A percentile compares a stretch with the other conserved stretches of the same genome.
These are phyloP conservation scores for Sinotaia quadrata DNA, from an alignment of 2,888 invertebrate species.

Conservation along the genomic window DNA sequence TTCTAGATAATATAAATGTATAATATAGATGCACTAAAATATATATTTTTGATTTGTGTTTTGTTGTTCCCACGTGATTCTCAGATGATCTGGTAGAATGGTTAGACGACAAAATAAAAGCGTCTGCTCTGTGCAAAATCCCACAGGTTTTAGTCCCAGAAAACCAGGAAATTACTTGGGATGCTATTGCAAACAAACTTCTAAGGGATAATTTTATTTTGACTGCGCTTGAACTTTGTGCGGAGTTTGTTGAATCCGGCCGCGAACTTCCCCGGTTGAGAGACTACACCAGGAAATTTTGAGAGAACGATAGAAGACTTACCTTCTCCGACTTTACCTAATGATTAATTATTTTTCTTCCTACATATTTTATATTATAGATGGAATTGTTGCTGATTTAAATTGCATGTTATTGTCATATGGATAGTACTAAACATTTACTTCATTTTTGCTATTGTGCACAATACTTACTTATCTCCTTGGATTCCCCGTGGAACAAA, in stretches of 20 bases:
- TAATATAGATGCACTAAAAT: too few relatives aligned
- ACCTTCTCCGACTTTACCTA: constrained; percentile 60
- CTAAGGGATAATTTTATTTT: constrained; percentile 83
- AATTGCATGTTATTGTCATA: too few relatives aligned
- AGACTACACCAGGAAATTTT: constrained; percentile 88
- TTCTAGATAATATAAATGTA: too few relatives aligned
- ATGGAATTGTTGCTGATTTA: too few relatives aligned
- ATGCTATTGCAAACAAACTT: constrained; percentile 74
- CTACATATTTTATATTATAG: too few relatives aligned
- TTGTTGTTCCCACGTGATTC: constrained; percentile 35
- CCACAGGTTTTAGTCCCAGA: constrained; percentile 38
- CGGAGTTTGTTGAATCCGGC: constrained; percentile 86
- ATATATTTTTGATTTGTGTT: not conserved
- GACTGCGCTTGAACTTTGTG: constrained; percentile 88
- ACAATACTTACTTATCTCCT: too few relatives aligned
- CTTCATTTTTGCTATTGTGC: too few relatives aligned
- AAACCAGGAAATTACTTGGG: constrained; percentile 52
- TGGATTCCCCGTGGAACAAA: too few relatives aligned
- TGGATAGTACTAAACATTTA: too few relatives aligned
- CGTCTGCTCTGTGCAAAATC: not conserved
- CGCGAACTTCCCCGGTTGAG: constrained; percentile 83
- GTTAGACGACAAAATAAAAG: constrained; percentile 42
- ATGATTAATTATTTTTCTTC: too few relatives aligned
- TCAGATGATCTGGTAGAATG: constrained; percentile 53
- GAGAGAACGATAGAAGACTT: constrained; percentile 74